Evolutionary conservation across 2,113 vertebrate species (phyloP), one percentile per base, ranked within the genome.

Genomic region (Paradoxurus hermaphroditus): DNA sequence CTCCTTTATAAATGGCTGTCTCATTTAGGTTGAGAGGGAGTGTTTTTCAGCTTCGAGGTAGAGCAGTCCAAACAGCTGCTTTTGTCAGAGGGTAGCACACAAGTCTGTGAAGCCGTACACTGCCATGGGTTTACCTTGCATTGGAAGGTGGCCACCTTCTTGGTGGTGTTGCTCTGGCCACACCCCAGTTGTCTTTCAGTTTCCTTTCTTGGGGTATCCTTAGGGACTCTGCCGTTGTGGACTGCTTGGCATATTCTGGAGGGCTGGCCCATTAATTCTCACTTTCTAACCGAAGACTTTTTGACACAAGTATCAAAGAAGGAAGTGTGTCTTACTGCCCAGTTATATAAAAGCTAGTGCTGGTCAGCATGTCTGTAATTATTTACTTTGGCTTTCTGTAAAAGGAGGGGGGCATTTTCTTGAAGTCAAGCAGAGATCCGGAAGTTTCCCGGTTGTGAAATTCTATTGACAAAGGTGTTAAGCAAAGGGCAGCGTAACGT

Each of bases 401-500:
- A 98, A 89, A 77, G 41, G 96, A 97, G 98, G 97, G 98, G 97
- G 96, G 89, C 73, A 85, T 98, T 98, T 98, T 98, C 97, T 97
- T 97, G 91, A 97, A 98, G 95, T 96, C 94, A 97, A 95, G 98
- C 95, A 98, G 98, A 98, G 98, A 98, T 70, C 93, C 98, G 98
- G 98, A 98, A 7, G 97, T 97, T 98, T 97, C 98, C 98, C 98
- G 97, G 97, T 98, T 98, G 98, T 98, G 98, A 98, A 96, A 98
- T 98, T 98, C 98, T 98, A 90, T 98, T 98, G 98, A 98, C 97
- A 97, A 98, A 94, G 95, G 98, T 98, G 98, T 98, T 98, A 98
- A 98, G 98, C 90, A 97, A 98, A 98, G 97, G 98, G 95, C 97
- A 97, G 97, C 97, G 97, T 97, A 98, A 96, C 82, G 68, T 95